These are phyloP conservation scores for Gymnocypris eckloni DNA, from an alignment of 2,797 vertebrate species.

Conservation along the genomic window DNA sequence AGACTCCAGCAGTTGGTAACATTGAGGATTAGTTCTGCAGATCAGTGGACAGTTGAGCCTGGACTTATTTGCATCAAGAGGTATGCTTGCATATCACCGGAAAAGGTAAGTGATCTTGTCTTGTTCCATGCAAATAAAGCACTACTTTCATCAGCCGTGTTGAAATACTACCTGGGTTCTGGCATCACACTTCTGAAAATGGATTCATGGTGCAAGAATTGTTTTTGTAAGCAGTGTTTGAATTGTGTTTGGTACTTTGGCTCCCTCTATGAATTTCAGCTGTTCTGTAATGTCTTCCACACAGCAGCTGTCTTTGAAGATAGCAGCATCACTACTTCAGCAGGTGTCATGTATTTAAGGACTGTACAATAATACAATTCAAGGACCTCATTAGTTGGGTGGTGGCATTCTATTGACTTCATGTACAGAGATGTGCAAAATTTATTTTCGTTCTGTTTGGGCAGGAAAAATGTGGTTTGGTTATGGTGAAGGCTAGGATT, in stretches of 20 bases:
- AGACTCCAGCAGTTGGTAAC: slow-evolving; percentile 98
- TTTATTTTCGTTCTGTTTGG: neutral
- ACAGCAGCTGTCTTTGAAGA: neutral
- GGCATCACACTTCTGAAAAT: slow-evolving; percentile 96
- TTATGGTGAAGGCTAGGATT: neutral
- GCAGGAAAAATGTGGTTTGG: neutral
- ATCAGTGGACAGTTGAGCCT: slow-evolving; percentile 99
- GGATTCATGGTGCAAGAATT: slow-evolving; percentile 97
- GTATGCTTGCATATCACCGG: slow-evolving; percentile 95
- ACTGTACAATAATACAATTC: neutral
- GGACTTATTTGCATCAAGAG: slow-evolving; percentile 99
- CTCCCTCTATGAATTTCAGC: neutral
- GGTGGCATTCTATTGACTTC: slow-evolving; percentile 30
- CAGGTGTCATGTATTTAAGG: neutral
- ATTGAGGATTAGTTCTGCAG: slow-evolving; percentile 99
- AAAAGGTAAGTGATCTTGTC: slow-evolving; percentile 92
- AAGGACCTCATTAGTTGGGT: slow-evolving; percentile 34
- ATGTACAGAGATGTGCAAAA: neutral
- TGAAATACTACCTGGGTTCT: slow-evolving; percentile 86
- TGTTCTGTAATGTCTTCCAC: slow-evolving; percentile 26
- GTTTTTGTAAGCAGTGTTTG: slow-evolving; percentile 59
- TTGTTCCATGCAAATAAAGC: slow-evolving; percentile 68
- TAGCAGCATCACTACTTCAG: neutral
- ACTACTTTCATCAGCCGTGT: slow-evolving; percentile 62
- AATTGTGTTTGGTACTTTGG: slow-evolving; percentile 62